Base-by-base conservation (phyloP, 2,113 vertebrate genomes). In the Toxotes jaculatrix region DNA sequence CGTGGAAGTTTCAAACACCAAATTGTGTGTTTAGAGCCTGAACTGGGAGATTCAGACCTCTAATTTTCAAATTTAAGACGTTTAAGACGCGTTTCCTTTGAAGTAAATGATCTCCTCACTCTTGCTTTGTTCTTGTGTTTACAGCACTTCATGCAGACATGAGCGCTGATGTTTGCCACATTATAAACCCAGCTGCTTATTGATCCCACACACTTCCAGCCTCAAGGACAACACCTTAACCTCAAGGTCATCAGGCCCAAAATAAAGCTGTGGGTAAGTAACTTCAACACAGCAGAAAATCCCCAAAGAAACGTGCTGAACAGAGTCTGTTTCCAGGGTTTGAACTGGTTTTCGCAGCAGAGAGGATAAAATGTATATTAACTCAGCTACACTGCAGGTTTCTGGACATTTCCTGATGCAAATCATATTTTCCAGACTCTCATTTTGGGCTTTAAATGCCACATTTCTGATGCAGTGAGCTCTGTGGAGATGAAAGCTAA, bases 161-260 rank as follows among this genome's bases (percentile, higher is more conserved):
- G 8, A 66, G 53, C 8, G 21, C 56, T 62, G 63, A 23, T 42
- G 31, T 49, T 79, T 23, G 66, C 56, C 40, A 47, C 64, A 49
- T 66, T 74, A 45, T 55, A 77, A 9, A 32, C 27, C 32, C 74
- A 16, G 27, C 84, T 60, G 49, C 42, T 60, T 53, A 60, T 53
- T 64, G 61, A 80, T 61, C 59, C 31, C 67, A 55, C 27, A 16
- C 42, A 21, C 68, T 34, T 2, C 14, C 11, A 38, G n/a, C 27
- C 32, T 63, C 82, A 78, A 79, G 76, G 79, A 51, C 70, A 57
- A 62, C 72, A 73, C 68, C 74, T 77, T 72, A 7, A 55, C 76
- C 56, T 88, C 75, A 60, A 76, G 74, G 40, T 59, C 82, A 75
- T 63, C 36, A 0, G 45, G 53, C 47, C 49, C 14, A 23, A n/a